These are phyloP conservation scores for Aplocera efformata DNA, from an alignment of 2,888 invertebrate species.

Conservation along the genomic window DNA sequence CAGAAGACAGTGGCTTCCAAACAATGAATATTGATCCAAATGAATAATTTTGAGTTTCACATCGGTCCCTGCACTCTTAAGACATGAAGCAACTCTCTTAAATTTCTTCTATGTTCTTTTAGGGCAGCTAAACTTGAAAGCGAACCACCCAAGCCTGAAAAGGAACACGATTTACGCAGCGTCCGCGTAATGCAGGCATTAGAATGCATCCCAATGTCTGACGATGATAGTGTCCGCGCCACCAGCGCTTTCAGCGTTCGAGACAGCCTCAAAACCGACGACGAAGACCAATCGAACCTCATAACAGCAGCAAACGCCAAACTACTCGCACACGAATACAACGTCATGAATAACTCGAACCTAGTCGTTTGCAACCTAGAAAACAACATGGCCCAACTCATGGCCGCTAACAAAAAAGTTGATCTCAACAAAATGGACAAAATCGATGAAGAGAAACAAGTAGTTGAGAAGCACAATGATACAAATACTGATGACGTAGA, in stretches of 20 bases:
- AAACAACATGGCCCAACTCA: constrained; percentile 73
- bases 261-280: constrained; percentile 75
- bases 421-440: constrained; percentile 67
- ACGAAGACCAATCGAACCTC: constrained; percentile 70
- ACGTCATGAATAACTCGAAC: constrained; percentile 73
- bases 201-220: constrained; percentile 72
- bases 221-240: constrained; percentile 74
- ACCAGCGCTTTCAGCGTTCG: constrained; percentile 74
- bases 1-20: too few relatives aligned
- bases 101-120: constrained; percentile 8
- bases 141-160: constrained; percentile 49
- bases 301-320: constrained; percentile 72
- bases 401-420: constrained; percentile 57
- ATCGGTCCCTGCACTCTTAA: too few relatives aligned
- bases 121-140: constrained; percentile 48
- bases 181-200: constrained; percentile 60
- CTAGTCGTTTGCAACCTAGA: constrained; percentile 73
- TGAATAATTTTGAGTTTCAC: too few relatives aligned
- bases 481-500: constrained; percentile 32
- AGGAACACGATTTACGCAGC: constrained; percentile 65
- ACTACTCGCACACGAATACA: constrained; percentile 69
- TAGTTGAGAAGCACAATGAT: constrained; percentile 2
- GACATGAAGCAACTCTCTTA: too few relatives aligned
- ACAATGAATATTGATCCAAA: too few relatives aligned
- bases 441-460: constrained; percentile 65